Evolutionary conservation across 1,140 invertebrate species (phyloP), one percentile per base, ranked within the genome.

Genomic region (Drosophila arizonae): DNA sequence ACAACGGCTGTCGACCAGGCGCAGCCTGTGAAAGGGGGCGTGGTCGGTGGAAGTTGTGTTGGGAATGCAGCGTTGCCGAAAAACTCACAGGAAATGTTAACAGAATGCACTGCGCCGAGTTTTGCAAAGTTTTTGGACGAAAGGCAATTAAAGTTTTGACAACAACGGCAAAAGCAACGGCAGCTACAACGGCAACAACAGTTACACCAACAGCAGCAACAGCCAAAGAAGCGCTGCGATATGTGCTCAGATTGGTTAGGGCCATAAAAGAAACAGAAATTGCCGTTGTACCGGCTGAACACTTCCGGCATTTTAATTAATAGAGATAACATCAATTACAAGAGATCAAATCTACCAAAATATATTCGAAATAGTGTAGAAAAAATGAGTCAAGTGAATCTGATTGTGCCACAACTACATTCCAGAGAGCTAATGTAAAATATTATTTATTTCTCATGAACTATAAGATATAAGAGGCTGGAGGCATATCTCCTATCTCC

Each of bases 91-190:
- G 82, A 87, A 87, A 82, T 72, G 82, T 87, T 79, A 77, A 77
- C 82, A 74, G 87, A 87, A 82, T 87, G 84, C 76, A 70, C 64
- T 72, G 67, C 64, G 77, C 76, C 87, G 79, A 79, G 79, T 88
- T 39, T 76, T 26, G 51, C 76, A 82, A 87, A 88, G 73, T 82
- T 87, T 86, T 79, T 45, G 67, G 66, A 81, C 74, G 51, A 74
- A 85, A 85, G 81, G 82, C 82, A 86, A 86, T 86, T 86, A 86
- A 86, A 86, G 76, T 86, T 86, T 85, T 87, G 36, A 56, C 60
- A 55, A 50, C 73, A 74, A 55, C 62, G 45, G 58, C 72, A 17
- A 17, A 17, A 17, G 17, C 52, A 61, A 46, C 43, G 48, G 30
- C 4, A 17, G 48, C 52, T 17, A 17, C 17, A 61, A 24, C 46